These are phyloP conservation scores for Chrysochloris asiatica DNA, from an alignment of 2,113 vertebrate species.

Conservation along the genomic window DNA sequence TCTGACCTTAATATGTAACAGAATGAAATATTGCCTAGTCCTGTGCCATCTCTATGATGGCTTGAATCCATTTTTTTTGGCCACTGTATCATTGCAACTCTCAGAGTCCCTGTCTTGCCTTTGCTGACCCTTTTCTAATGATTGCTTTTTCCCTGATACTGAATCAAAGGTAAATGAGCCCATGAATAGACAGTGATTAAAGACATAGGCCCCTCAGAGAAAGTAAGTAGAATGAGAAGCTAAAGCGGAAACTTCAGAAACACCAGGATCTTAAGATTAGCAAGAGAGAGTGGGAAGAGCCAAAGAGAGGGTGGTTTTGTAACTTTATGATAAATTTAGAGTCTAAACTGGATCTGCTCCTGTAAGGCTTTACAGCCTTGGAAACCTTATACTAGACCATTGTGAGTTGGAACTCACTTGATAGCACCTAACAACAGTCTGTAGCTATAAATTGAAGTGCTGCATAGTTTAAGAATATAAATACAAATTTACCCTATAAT, in stretches of 20 bases:
- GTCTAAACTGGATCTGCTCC: too few species aligned
- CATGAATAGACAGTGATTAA: constrained; percentile 9
- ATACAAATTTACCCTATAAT: not conserved
- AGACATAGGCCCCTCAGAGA: not conserved
- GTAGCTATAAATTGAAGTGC: not conserved
- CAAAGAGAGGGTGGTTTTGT: constrained; percentile 1
- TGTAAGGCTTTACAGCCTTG: too few species aligned
- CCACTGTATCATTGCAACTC: too few species aligned
- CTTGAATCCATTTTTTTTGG: not conserved
- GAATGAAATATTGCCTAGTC: too few species aligned
- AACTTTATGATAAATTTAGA: constrained; percentile 30
- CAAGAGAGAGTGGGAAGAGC: not conserved
- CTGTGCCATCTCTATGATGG: not conserved
- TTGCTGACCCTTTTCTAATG: not conserved
- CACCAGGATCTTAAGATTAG: not conserved
- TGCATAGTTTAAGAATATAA: not conserved
- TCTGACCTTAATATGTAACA: too few species aligned
- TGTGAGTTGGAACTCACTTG: too few species aligned
- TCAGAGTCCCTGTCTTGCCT: too few species aligned
- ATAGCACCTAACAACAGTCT: too few species aligned
- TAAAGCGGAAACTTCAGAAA: constrained; percentile 1
- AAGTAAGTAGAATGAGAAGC: not conserved
- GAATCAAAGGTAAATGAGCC: not conserved
- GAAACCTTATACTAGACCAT: too few species aligned
- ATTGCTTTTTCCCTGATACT: not conserved